Evolutionary conservation across 2,113 vertebrate species (phyloP), one percentile per base, ranked within the genome.

Genomic region (Ramphastos sulfuratus): DNA sequence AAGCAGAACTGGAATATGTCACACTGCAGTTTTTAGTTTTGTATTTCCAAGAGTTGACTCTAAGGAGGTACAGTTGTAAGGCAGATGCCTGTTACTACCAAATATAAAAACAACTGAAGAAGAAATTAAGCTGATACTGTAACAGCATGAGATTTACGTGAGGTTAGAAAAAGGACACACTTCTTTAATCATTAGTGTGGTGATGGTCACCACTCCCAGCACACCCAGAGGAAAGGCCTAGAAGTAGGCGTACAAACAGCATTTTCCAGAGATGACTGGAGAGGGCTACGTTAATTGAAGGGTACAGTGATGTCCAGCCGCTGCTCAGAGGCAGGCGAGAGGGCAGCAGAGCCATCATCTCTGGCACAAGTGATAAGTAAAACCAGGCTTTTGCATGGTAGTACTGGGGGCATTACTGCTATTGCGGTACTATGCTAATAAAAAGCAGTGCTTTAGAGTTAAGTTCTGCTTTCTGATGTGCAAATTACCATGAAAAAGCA

Each of bases 291-390:
- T n/a, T 56, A 71, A 48, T 35, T 6, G 10, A 55, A 72, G 24
- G 16, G n/a, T 63, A 27, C 44, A 23, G 2, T 1, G 4, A 16
- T 0, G 4, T 30, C 33, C 75, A 70, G 74, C 48, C 39, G 72
- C 63, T 80, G 42, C 33, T 73, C 31, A n/a, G 33, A 30, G 19
- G 5, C 0, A 1, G 4, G 20, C 1, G 3, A 52, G 37, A 33
- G 50, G 65, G 30, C 12, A 55, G 78, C 73, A 80, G n/a, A 67
- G 30, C 25, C 0, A 0, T 19, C 15, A 25, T 5, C 24, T 60
- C 39, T 69, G 18, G 1, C 0, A 0, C 8, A 12, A 7, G 7
- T 3, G 4, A 15, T 13, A 9, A 37, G 39, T 52, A 78, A 60
- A 44, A 25, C 0, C 16, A 59, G 31, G 16, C 8, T 46, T 56